A percentile compares a stretch with the other conserved stretches of the same genome.
phyloP scores from a whole-genome alignment of 2,888 invertebrate genomes.

The Macrosoma leucophasiata region DNA sequence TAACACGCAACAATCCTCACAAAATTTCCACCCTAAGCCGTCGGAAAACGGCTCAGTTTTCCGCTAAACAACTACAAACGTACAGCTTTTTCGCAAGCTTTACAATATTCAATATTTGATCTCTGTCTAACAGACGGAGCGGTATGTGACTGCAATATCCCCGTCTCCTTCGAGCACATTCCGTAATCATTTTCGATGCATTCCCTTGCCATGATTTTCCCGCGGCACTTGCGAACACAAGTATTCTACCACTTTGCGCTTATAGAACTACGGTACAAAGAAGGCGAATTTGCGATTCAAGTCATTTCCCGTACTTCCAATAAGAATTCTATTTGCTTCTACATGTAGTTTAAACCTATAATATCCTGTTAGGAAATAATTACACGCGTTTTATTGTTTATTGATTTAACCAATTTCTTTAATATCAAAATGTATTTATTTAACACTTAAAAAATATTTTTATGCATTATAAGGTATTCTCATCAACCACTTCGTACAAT shows the following conservation, averaged over 20 bases:
- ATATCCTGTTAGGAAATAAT: background rate
- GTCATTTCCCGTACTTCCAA: conserved; percentile 5
- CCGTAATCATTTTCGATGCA: conserved; percentile 74
- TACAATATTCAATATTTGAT: conserved; percentile 72
- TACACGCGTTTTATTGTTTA: background rate
- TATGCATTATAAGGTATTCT: no score
- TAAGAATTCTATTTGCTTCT: background rate
- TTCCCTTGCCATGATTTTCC: conserved; percentile 72
- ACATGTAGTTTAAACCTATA: no score
- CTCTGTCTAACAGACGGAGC: conserved; percentile 72
- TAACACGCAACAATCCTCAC: conserved; percentile 26
- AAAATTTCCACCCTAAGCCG: conserved; percentile 46
- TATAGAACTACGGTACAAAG: conserved; percentile 33
- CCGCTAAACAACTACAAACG: conserved; percentile 27
- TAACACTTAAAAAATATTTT: no score
- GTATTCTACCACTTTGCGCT: conserved; percentile 48
- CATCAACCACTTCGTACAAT: no score
- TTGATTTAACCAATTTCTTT: background rate
- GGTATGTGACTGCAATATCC: conserved; percentile 63
- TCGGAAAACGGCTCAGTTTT: conserved; percentile 44
- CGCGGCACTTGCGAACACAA: conserved; percentile 50
- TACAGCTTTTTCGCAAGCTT: conserved; percentile 43
- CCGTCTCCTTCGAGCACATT: conserved; percentile 66
- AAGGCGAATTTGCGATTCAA: conserved; percentile 26
- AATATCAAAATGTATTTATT: conserved; percentile 1